These are phyloP conservation scores for Drosophila watanabei DNA, from an alignment of 1,140 invertebrate species.

Conservation along the genomic window DNA sequence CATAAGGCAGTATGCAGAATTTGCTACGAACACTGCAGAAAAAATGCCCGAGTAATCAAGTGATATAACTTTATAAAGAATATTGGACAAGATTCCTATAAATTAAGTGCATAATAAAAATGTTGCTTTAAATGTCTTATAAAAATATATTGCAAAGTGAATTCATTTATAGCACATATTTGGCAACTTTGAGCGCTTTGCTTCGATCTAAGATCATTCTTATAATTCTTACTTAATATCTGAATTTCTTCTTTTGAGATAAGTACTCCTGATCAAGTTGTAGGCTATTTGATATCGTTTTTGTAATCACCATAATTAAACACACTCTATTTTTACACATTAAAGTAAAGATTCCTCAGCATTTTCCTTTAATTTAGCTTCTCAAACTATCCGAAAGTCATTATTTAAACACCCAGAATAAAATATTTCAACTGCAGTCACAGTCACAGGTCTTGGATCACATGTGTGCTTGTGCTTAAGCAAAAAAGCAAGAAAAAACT, in stretches of 20 bases:
- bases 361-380: not conserved
- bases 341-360: not conserved
- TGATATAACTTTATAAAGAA: too few relatives aligned
- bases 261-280: too few relatives aligned
- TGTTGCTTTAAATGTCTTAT: too few relatives aligned
- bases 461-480: conserved; percentile 20
- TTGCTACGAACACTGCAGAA: conserved; percentile 22
- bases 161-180: too few relatives aligned
- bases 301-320: not conserved
- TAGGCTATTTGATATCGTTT: not conserved
- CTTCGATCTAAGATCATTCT: too few relatives aligned
- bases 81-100: too few relatives aligned
- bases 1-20: conserved; percentile 69
- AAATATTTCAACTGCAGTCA: conserved; percentile 27
- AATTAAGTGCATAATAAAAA: too few relatives aligned
- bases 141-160: too few relatives aligned
- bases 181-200: too few relatives aligned
- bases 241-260: too few relatives aligned
- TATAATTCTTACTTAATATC: too few relatives aligned
- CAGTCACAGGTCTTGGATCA: conserved; percentile 43
- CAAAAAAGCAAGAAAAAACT: not conserved
- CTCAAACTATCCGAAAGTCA: not conserved
- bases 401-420: conserved; percentile 8
- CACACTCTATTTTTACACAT: not conserved
- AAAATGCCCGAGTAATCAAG: not conserved